Base-by-base conservation (phyloP, 2,113 vertebrate genomes). In the Pungitius pungitius region DNA sequence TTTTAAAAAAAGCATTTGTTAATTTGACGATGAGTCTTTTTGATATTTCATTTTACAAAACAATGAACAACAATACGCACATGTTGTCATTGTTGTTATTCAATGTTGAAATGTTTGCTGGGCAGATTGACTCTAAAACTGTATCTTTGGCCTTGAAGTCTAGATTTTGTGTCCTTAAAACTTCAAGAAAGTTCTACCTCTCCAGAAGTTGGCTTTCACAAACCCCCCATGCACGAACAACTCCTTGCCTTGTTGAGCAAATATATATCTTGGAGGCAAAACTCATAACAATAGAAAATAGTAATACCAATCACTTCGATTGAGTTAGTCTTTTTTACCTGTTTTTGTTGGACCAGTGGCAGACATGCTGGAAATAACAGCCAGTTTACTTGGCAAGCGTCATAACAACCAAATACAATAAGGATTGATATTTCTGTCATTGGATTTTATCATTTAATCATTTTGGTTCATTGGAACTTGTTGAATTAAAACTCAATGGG, bases 221-320 rank as follows among this genome's bases (percentile, higher is more conserved):
- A 42, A 57, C 69, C 69, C n/a, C 33, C n/a, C 26, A 43, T 72
- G 87, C 86, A 87, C 77, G 83, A 78, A 47, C 49, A 27, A 64
- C 55, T 75, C 69, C 73, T 73, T 54, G 24, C 55, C 57, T 81
- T 20, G 37, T 58, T 67, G 42, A 45, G 49, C 45, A 80, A 80
- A 75, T 43, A 20, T 56, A 10, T 37, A 37, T 27, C 47, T 68
- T 56, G 14, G 73, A 73, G 69, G 54, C 35, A n/a, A 26, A 17
- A 49, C 9, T 56, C 22, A 0, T 59, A 24, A 68, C 56, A 42
- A 14, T 4, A 9, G 5, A 45, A 54, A 51, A 15, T 11, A 52
- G 55, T 45, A n/a, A n/a, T n/a, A 67, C 12, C 35, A 24, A 54
- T 39, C 14, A 67, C 18, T 47, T 51, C 12, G 20, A 10, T 65